phyloP scores from a whole-genome alignment of 2,113 vertebrate genomes.

The Oxyruncus cristatus region DNA sequence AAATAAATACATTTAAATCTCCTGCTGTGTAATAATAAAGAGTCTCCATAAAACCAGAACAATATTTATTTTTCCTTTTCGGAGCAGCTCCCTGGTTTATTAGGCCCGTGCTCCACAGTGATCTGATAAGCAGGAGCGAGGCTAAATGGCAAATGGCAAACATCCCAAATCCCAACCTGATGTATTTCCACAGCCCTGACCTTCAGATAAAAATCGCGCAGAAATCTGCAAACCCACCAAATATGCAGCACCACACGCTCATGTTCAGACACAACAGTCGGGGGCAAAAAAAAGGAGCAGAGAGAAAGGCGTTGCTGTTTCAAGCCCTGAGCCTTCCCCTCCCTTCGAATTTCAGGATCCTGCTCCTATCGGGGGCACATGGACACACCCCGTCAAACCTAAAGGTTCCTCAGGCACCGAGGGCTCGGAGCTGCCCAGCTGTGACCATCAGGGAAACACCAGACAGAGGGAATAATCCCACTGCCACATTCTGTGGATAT shows the following conservation, averaged over 20 bases:
- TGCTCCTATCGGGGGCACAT: not conserved
- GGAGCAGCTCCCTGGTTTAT: conserved; percentile 63
- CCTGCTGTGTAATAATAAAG: conserved; percentile 20
- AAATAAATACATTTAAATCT: conserved; percentile 57
- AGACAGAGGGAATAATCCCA: conserved; percentile 21
- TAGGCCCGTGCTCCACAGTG: conserved; percentile 52
- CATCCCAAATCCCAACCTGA: conserved; percentile 70
- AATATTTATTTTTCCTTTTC: conserved; percentile 59
- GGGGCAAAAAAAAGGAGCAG: not conserved
- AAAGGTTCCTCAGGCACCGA: not conserved
- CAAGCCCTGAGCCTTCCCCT: conserved; percentile 37
- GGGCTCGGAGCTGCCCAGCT: not conserved
- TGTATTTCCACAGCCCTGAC: conserved; percentile 75
- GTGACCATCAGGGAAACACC: not conserved
- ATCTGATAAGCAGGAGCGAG: conserved; percentile 74
- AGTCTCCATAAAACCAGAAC: conserved; percentile 26
- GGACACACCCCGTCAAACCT: not conserved
- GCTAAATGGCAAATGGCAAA: conserved; percentile 73
- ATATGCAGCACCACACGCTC: conserved; percentile 54
- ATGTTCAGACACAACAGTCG: conserved; percentile 61
- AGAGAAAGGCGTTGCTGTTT: conserved; percentile 46
- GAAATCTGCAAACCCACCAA: conserved; percentile 71
- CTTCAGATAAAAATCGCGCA: conserved; percentile 69
- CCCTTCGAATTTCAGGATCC: conserved; percentile 18
- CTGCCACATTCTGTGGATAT: conserved; percentile 47